These are phyloP conservation scores for Caenorhabditis angaria DNA, from an alignment of 2,888 invertebrate species.

Conservation along the genomic window DNA sequence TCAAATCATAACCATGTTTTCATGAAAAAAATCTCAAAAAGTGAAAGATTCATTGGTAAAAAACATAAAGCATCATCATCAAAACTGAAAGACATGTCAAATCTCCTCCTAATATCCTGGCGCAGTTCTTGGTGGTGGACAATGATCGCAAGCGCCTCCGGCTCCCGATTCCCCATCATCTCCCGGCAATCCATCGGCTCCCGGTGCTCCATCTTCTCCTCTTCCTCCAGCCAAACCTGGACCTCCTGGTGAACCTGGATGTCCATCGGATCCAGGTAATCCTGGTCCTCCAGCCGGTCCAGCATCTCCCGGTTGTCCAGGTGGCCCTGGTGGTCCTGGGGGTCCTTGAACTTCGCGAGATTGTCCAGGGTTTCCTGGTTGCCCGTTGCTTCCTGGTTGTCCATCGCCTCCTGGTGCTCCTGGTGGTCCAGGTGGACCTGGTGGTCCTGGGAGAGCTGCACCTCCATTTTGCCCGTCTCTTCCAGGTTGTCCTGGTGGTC, in stretches of 20 bases:
- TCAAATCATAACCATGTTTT: no score
- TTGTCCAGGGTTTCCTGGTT: slow-evolving; percentile 52
- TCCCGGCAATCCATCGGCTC: slow-evolving; percentile 39
- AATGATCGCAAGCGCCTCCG: slow-evolving; percentile 39
- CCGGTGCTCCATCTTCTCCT: slow-evolving; percentile 46
- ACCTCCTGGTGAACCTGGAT: slow-evolving; percentile 44
- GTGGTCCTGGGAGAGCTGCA: slow-evolving; percentile 47
- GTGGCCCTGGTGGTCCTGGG: slow-evolving; percentile 47
- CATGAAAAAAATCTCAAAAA: not conserved
- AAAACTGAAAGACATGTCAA: slow-evolving; percentile 2
- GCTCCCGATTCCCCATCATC: slow-evolving; percentile 43
- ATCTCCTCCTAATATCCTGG: slow-evolving; percentile 30
- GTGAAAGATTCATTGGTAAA: not conserved
- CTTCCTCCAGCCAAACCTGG: slow-evolving; percentile 47
- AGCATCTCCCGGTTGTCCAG: slow-evolving; percentile 41
- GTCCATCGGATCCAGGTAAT: slow-evolving; percentile 27
- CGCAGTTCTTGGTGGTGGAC: slow-evolving; percentile 43
- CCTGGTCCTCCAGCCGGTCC: slow-evolving; percentile 44
- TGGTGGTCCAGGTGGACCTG: slow-evolving; percentile 58
- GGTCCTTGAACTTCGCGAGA: slow-evolving; percentile 43
- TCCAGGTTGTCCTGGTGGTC: slow-evolving; percentile 57
- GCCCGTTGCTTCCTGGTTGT: slow-evolving; percentile 52
- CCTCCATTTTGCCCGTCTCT: slow-evolving; percentile 46
- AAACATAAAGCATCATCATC: slow-evolving; percentile 5
- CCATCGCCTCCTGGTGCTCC: slow-evolving; percentile 58